Evolutionary conservation across 2,797 vertebrate species (phyloP).

Genomic region (Sebastes paucispinis): DNA sequence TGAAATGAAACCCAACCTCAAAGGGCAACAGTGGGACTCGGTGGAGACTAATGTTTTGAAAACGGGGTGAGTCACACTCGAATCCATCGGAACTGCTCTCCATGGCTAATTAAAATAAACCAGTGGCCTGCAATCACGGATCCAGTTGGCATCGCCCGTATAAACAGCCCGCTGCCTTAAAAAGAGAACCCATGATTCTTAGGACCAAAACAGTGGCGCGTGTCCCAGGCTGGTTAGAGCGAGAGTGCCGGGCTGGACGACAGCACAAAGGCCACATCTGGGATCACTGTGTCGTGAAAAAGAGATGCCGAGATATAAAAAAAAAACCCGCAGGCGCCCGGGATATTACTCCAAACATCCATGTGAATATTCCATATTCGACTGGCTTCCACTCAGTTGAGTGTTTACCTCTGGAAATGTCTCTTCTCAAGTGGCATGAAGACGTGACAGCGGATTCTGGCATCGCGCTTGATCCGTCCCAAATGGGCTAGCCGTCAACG

Average conservation of each 20-base stretch:
- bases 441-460: constrained; percentile 60
- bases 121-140: constrained; percentile 63
- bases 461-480: constrained; percentile 36
- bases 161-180: constrained; percentile 66
- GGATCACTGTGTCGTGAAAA: constrained; percentile 60
- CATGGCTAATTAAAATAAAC: constrained; percentile 76
- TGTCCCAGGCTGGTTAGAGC: constrained; percentile 51
- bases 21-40: constrained; percentile 58
- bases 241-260: constrained; percentile 53
- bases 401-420: constrained; percentile 51
- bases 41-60: constrained; percentile 73
- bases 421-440: constrained; percentile 62
- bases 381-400: constrained; percentile 23
- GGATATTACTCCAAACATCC: constrained; percentile 52
- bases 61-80: constrained; percentile 69
- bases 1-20: constrained; percentile 69
- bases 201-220: constrained; percentile 53
- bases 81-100: constrained; percentile 71
- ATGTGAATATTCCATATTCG: constrained; percentile 45
- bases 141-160: constrained; percentile 61
- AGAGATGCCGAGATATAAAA: constrained; percentile 65
- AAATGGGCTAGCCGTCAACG: constrained; percentile 47
- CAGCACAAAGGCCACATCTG: constrained; percentile 65
- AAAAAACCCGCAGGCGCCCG: constrained; percentile 39
- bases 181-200: constrained; percentile 38